A percentile compares a stretch with the other conserved stretches of the same genome.
Evolutionary conservation across 2,113 vertebrate genomes (phyloP).

Genomic region (Phrynosoma blainvillii): DNA sequence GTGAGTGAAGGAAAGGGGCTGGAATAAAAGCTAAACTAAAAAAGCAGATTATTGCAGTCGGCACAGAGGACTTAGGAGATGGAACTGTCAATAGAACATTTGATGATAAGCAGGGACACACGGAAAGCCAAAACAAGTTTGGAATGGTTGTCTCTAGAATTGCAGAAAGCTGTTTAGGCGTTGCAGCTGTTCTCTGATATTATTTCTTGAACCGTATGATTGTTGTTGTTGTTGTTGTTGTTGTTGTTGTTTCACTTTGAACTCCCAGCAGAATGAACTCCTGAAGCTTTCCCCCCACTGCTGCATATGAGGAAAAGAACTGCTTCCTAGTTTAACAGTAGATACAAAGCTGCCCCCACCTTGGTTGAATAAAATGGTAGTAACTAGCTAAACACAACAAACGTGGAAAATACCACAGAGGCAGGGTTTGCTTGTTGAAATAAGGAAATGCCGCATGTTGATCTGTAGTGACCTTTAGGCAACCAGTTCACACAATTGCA

Average conservation of each 20-base stretch:
- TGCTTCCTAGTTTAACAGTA: not conserved
- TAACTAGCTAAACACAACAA: not conserved
- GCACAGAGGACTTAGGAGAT: not conserved
- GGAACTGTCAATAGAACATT: not conserved
- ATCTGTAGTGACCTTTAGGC: not conserved
- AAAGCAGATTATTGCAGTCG: not conserved
- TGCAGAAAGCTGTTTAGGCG: not conserved
- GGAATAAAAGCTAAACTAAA: not conserved
- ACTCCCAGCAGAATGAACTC: not conserved
- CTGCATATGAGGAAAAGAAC: not conserved
- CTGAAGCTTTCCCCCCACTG: not conserved
- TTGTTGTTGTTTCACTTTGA: not conserved
- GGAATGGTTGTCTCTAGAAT: not conserved
- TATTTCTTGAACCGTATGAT: not conserved
- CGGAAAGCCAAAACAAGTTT: not conserved
- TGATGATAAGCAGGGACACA: not conserved
- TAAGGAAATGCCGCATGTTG: not conserved
- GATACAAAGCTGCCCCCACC: not conserved
- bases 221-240: too few species aligned
- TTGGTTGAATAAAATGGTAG: not conserved
- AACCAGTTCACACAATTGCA: not conserved
- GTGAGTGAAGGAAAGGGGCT: not conserved
- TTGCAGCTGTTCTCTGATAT: not conserved
- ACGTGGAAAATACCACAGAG: not conserved
- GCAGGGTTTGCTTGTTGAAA: not conserved